Percentiles rank a stretch among this genome's conserved stretches.
Evolutionary conservation across 2,797 vertebrate species (phyloP).

Genomic region (Pseudopleuronectes americanus): DNA sequence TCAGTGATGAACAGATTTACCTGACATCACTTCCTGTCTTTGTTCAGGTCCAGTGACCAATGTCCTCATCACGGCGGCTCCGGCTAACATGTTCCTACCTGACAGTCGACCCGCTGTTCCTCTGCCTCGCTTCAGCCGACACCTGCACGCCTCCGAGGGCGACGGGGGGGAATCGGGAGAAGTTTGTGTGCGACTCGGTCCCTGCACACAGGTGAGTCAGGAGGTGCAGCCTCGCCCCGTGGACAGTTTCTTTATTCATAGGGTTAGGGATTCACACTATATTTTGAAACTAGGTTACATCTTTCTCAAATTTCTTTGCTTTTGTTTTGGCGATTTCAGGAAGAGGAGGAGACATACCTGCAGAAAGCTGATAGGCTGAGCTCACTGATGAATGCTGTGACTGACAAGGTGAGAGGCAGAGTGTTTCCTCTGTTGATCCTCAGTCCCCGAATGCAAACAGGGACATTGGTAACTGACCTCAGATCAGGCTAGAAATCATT

Average conservation of each 20-base stretch:
- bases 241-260: not conserved
- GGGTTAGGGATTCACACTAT: too few species aligned
- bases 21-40: constrained; percentile 36
- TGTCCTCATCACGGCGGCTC: constrained; percentile 64
- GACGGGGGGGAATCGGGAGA: constrained; percentile 81
- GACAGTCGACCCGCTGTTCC: constrained; percentile 89
- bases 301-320: not conserved
- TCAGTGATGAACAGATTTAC: not conserved
- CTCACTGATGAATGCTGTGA: constrained; percentile 83
- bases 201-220: constrained; percentile 84
- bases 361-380: constrained; percentile 87
- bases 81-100: constrained; percentile 90
- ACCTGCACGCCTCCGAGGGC: constrained; percentile 85
- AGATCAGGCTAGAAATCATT: too few species aligned
- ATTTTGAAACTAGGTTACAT: too few species aligned
- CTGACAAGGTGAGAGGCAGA: constrained; percentile 85
- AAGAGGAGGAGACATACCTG: constrained; percentile 87
- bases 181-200: constrained; percentile 86
- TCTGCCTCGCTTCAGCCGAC: constrained; percentile 91
- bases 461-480: not conserved
- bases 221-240: not conserved
- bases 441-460: not conserved
- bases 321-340: constrained; percentile 72
- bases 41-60: constrained; percentile 72
- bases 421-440: not conserved